Base-by-base conservation (phyloP, 92 coral and sea anemone genomes). In the Metridium senile region DNA sequence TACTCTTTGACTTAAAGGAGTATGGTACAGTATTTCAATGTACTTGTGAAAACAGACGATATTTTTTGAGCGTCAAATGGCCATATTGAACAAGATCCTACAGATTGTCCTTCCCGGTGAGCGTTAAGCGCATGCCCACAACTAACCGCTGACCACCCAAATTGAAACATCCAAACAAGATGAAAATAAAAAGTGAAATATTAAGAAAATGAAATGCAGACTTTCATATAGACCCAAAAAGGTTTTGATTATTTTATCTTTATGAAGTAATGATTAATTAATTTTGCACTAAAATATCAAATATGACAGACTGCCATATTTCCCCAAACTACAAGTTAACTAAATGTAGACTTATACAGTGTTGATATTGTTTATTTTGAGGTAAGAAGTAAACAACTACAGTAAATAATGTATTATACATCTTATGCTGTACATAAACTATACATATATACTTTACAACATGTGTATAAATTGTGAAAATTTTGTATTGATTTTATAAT, bases 21-120 rank as follows among this genome's bases (percentile, higher is more conserved):
- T 73, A 53, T 33, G 11, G 64, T 29, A 18, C 20, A 73, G 30
- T 73, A 58, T 56, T 32, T 31, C 58, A 73, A 67, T 29, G 49
- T 57, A 73, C 27, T 57, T 33, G 19, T 58, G 56, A 63, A n/a
- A 57, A 34, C 64, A 73, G 46, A 73, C 58, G 78, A 73, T 21
- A 16, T 18, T 11, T 73, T 70, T 51, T 73, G 22, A 18, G 2
- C 45, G 27, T 58, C 25, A 45, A 57, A 25, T 31, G 58, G 54
- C 58, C 78, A 34, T 63, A 13, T 63, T 63, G 65, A 53, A 58
- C 45, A 62, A 63, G 9, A 2, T 11, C 4, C 43, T 4, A 28
- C 2, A 63, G 3, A 63, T 6, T 73, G 29, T 54, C 58, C 68
- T 73, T 71, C 78, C 76, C 78, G 78, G 56, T 33, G 35, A 21